Percentiles rank a stretch among this genome's conserved stretches.
These are phyloP conservation scores for Zeuzera pyrina DNA, from an alignment of 2,888 invertebrate species.

Conservation along the genomic window DNA sequence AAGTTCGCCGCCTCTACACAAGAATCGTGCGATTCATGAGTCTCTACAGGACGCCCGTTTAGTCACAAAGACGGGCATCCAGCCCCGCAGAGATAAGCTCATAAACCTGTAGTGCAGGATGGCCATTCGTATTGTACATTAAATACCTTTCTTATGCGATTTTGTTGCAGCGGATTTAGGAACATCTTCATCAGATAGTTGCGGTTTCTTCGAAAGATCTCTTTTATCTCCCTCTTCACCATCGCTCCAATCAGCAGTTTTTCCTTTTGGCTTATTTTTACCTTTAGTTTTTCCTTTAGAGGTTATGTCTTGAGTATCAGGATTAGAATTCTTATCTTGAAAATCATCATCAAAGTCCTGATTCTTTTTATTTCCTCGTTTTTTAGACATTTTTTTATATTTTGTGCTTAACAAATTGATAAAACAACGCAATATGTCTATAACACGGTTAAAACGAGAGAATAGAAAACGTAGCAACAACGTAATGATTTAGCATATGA, in stretches of 20 bases:
- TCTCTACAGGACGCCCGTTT: too few relatives aligned
- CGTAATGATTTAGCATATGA: too few relatives aligned
- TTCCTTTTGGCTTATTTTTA: constrained; percentile 59
- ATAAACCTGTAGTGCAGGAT: too few relatives aligned
- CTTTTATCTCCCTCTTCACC: constrained; percentile 47
- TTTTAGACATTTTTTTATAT: constrained; percentile 68
- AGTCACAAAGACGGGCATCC: too few relatives aligned
- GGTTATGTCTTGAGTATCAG: constrained; percentile 57
- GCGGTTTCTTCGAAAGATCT: constrained; percentile 30
- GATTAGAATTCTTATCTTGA: constrained; percentile 45
- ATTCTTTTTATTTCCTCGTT: constrained; percentile 72
- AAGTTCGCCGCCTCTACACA: too few relatives aligned
- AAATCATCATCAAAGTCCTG: constrained; percentile 69
- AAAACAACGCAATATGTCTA: neutral
- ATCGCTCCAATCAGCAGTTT: constrained; percentile 58
- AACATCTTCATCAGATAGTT: constrained; percentile 55
- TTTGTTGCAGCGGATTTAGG: constrained; percentile 57
- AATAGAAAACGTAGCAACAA: neutral
- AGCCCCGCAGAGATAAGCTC: too few relatives aligned
- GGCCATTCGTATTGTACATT: too few relatives aligned
- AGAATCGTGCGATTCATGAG: too few relatives aligned
- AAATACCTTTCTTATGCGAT: constrained; percentile 70
- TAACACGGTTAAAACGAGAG: constrained; percentile 6
- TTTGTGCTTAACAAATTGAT: neutral
- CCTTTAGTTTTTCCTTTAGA: constrained; percentile 67